phyloP scores from a whole-genome alignment of 1,140 invertebrate species.

The Agrilus planipennis region DNA sequence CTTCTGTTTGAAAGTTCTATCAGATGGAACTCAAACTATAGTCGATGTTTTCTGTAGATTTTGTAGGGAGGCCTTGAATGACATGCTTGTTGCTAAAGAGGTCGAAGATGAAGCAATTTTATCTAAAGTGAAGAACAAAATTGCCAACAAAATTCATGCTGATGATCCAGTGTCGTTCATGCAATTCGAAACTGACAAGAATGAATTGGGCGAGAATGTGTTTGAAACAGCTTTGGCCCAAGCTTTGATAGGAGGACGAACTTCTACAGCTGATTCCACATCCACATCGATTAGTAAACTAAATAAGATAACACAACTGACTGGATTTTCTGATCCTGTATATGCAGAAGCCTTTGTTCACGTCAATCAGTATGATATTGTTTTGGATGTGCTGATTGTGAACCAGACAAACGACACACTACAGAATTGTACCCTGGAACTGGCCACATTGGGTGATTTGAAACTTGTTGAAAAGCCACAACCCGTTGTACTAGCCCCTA shows the following conservation, averaged over 20 bases:
- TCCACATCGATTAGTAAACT: conserved; percentile 50
- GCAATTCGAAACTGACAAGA: conserved; percentile 64
- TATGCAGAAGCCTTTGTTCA: conserved; percentile 99
- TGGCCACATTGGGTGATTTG: conserved; percentile 94
- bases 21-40: conserved; percentile 58
- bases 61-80: conserved; percentile 69
- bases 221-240: conserved; percentile 92
- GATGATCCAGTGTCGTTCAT: conserved; percentile 81
- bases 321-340: conserved; percentile 99
- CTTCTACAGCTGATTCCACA: conserved; percentile 33
- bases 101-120: conserved; percentile 52
- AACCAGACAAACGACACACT: conserved; percentile 97
- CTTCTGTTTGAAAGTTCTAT: conserved; percentile 70
- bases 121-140: conserved; percentile 56
- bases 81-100: conserved; percentile 76
- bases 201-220: conserved; percentile 76
- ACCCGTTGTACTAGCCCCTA: conserved; percentile 86
- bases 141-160: conserved; percentile 59
- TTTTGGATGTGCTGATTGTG: conserved; percentile 92
- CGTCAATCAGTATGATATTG: conserved; percentile 98
- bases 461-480: conserved; percentile 96
- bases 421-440: conserved; percentile 94
- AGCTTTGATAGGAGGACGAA: conserved; percentile 61
- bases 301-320: conserved; percentile 93
- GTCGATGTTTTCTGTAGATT: conserved; percentile 64